phyloP scores from a whole-genome alignment of 2,113 vertebrate genomes.

The Orientallactaga bullata region DNA sequence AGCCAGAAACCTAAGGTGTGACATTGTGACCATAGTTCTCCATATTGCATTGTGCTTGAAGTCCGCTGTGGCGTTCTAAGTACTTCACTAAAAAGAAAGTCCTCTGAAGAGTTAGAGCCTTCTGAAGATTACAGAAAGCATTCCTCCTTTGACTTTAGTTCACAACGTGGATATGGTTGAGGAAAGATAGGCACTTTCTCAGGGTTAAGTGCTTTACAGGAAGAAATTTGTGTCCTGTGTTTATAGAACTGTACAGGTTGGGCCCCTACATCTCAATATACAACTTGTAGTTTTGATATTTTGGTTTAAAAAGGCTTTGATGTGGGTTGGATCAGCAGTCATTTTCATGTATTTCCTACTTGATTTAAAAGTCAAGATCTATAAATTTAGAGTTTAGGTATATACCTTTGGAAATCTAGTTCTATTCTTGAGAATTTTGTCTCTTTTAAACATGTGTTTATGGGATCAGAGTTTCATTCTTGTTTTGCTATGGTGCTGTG shows the following conservation, averaged over 20 bases:
- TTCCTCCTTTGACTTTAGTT: background rate
- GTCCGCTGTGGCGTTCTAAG: background rate
- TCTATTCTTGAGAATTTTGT: background rate
- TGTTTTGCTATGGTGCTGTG: background rate
- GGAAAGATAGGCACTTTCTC: background rate
- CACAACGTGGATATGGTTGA: background rate
- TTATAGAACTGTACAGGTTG: background rate
- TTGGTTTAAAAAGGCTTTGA: background rate
- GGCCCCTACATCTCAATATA: background rate
- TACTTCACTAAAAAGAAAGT: background rate
- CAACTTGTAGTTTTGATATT: background rate
- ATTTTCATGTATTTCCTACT: background rate
- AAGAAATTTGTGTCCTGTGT: background rate
- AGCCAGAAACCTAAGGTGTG: background rate
- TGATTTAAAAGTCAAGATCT: background rate
- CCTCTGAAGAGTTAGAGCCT: background rate
- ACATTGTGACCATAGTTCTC: background rate
- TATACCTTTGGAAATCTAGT: background rate
- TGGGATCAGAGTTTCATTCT: constrained; percentile 12
- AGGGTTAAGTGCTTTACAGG: background rate
- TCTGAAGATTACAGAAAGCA: background rate
- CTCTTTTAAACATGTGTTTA: background rate
- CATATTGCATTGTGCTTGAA: background rate
- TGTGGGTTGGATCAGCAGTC: background rate
- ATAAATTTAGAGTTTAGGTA: background rate